A percentile compares a stretch with the other conserved stretches of the same genome.
Conservation (phyloP, 1,140 invertebrate species). For the Lucilia sericata region DNA sequence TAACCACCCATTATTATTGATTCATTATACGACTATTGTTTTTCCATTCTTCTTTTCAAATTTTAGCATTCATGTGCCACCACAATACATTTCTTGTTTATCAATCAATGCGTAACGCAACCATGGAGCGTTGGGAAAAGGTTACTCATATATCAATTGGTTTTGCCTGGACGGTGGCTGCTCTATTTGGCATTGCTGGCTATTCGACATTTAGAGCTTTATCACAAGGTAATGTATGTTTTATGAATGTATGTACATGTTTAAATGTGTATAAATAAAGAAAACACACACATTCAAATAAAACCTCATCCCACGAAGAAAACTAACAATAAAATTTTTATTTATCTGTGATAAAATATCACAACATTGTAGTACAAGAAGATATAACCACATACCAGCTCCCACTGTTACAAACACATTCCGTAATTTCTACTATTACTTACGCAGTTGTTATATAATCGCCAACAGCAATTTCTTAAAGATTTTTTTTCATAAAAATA, state of each 20-base stretch:
- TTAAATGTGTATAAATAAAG: too few relatives aligned
- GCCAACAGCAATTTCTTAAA: too few relatives aligned
- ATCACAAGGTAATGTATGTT: slow-evolving; percentile 76
- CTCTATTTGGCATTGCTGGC: slow-evolving; percentile 82
- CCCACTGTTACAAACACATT: too few relatives aligned
- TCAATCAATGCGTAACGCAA: slow-evolving; percentile 83
- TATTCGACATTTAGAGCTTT: slow-evolving; percentile 87
- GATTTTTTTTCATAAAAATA: too few relatives aligned
- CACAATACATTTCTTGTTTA: slow-evolving; percentile 91
- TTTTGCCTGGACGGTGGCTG: slow-evolving; percentile 76
- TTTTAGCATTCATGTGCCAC: slow-evolving; percentile 90
- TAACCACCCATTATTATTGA: background rate
- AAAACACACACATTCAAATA: too few relatives aligned
- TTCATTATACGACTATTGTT: background rate
- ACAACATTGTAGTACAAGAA: background rate
- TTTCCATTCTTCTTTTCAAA: background rate
- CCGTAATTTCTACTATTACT: too few relatives aligned
- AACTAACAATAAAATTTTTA: background rate
- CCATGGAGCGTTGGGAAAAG: slow-evolving; percentile 81
- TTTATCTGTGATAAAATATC: background rate
- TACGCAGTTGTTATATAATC: too few relatives aligned
- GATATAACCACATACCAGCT: too few relatives aligned
- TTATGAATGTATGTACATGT: background rate
- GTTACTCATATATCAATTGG: slow-evolving; percentile 86
- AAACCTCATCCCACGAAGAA: background rate